A percentile compares a stretch with the other conserved stretches of the same genome.
phyloP scores from a whole-genome alignment of 2,888 invertebrate species.

The Ophioninae sp. region DNA sequence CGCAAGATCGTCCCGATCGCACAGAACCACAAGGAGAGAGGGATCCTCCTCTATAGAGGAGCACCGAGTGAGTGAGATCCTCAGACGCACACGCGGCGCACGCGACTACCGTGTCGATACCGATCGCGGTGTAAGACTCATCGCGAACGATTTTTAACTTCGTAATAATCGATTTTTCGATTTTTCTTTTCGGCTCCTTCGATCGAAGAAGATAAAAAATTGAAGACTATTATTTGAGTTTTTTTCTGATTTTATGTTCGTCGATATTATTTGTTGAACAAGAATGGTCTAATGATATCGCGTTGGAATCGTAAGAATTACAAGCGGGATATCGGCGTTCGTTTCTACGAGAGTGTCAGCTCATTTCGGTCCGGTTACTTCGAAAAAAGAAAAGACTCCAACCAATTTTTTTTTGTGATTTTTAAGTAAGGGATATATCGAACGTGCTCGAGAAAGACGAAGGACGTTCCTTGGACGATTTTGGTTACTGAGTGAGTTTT shows the following conservation, averaged over 20 bases:
- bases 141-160: slow-evolving; percentile 22
- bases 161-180: not conserved
- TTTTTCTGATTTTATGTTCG: not conserved
- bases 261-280: slow-evolving; percentile 9
- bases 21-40: slow-evolving; percentile 49
- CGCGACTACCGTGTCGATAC: slow-evolving; percentile 56
- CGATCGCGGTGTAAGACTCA: slow-evolving; percentile 46
- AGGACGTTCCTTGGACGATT: slow-evolving; percentile 3
- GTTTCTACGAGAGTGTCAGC: not conserved
- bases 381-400: slow-evolving; percentile 22
- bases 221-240: no score
- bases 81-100: slow-evolving; percentile 58
- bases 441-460: not conserved
- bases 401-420: slow-evolving; percentile 35
- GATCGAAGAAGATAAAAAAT: not conserved
- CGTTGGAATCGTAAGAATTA: not conserved
- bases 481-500: slow-evolving; percentile 52
- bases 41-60: slow-evolving; percentile 51
- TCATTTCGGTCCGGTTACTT: slow-evolving; percentile 35
- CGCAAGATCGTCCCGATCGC: slow-evolving; percentile 71
- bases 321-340: not conserved
- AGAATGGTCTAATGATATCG: slow-evolving; percentile 11
- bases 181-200: slow-evolving; percentile 2
- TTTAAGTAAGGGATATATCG: slow-evolving; percentile 30
- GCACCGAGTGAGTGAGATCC: slow-evolving; percentile 58